phyloP scores from a whole-genome alignment of 2,888 invertebrate species.

The Enoplolaimus lenunculus region DNA sequence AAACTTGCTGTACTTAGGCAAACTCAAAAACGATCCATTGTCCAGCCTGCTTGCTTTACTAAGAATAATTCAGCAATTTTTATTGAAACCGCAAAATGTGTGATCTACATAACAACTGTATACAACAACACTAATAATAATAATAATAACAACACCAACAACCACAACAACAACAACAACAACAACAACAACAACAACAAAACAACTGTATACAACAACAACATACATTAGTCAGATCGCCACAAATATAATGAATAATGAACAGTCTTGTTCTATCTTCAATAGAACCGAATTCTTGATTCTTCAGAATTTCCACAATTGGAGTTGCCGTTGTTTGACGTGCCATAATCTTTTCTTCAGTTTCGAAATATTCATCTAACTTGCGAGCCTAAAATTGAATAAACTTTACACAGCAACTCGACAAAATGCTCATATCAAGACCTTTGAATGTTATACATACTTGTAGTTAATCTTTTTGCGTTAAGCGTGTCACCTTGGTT shows the following conservation, averaged over 20 bases:
- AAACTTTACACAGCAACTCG: slow-evolving; percentile 15
- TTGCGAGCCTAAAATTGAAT: slow-evolving; percentile 55
- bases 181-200: slow-evolving; percentile 19
- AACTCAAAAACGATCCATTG: not conserved
- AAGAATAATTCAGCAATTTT: slow-evolving; percentile 1
- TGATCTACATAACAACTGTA: not conserved
- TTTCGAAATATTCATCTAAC: slow-evolving; percentile 86
- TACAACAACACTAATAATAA: too few relatives aligned
- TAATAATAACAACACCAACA: too few relatives aligned
- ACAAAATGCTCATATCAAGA: too few relatives aligned
- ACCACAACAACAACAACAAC: too few relatives aligned
- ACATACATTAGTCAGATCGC: slow-evolving; percentile 53
- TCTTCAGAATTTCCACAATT: slow-evolving; percentile 69
- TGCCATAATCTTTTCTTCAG: slow-evolving; percentile 91
- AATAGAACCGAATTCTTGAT: slow-evolving; percentile 62
- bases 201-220: slow-evolving; percentile 13
- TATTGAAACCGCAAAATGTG: not conserved
- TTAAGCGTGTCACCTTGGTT: too few relatives aligned
- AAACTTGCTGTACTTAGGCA: not conserved
- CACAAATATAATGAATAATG: slow-evolving; percentile 73
- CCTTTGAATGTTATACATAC: too few relatives aligned
- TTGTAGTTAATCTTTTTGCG: too few relatives aligned
- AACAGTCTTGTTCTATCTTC: slow-evolving; percentile 86
- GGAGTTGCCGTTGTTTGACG: slow-evolving; percentile 54
- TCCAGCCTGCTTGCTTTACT: too few relatives aligned